These are phyloP conservation scores for Rafetus swinhoei DNA, from an alignment of 2,113 vertebrate genomes.

Conservation along the genomic window DNA sequence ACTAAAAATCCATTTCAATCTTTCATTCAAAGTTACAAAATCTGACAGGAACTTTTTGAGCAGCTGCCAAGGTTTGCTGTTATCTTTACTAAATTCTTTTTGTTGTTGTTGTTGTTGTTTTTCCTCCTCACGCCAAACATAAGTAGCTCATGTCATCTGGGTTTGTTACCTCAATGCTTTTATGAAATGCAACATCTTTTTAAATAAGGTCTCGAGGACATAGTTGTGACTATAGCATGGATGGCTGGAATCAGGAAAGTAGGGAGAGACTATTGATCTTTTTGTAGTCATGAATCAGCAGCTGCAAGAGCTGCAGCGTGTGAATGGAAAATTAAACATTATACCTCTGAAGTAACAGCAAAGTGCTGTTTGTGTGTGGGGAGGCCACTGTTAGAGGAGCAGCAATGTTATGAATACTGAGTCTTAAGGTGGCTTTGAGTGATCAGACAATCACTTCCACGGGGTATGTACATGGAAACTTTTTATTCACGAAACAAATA, in stretches of 20 bases:
- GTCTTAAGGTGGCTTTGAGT: not conserved
- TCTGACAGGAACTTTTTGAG: not conserved
- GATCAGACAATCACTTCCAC: not conserved
- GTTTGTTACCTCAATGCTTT: not conserved
- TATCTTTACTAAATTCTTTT: not conserved
- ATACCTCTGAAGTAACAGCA: not conserved
- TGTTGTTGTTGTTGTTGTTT: too few relatives aligned
- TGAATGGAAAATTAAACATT: not conserved
- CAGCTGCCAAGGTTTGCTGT: not conserved
- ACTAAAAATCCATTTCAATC: not conserved
- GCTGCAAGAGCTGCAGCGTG: not conserved
- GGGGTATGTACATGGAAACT: not conserved
- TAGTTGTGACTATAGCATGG: not conserved
- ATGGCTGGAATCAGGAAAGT: not conserved
- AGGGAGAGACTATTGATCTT: not conserved
- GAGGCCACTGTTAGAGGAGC: not conserved
- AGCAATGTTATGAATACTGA: not conserved
- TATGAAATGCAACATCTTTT: not conserved
- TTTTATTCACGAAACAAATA: not conserved
- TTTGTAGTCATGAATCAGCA: not conserved
- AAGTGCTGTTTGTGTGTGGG: not conserved
- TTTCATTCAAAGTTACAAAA: not conserved
- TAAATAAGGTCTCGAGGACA: not conserved
- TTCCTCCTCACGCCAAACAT: not conserved
- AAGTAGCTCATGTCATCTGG: not conserved